These are phyloP conservation scores for Calcarius lapponicus DNA, from an alignment of 2,797 vertebrate genomes.

Conservation along the genomic window DNA sequence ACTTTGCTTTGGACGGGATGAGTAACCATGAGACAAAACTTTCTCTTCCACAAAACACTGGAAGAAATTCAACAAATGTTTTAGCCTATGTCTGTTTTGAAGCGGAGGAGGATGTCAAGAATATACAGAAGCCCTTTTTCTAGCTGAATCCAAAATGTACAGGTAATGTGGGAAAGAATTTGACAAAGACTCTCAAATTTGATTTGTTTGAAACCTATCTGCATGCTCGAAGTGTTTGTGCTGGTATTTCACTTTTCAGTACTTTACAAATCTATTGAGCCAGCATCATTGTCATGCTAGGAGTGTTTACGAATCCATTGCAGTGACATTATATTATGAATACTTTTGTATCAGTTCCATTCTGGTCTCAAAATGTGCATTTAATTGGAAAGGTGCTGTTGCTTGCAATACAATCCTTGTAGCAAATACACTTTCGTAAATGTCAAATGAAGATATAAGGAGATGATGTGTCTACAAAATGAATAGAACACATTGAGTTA, in stretches of 20 bases:
- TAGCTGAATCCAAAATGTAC: neutral
- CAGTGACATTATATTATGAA: neutral
- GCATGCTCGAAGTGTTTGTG: neutral
- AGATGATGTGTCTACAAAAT: constrained; percentile 22
- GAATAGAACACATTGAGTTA: constrained; percentile 6
- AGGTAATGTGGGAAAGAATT: neutral
- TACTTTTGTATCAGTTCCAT: neutral
- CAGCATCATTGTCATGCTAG: neutral
- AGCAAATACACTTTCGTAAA: constrained; percentile 9
- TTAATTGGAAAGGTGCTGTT: constrained; percentile 36
- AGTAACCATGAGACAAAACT: neutral
- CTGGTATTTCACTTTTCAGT: neutral
- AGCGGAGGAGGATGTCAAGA: neutral
- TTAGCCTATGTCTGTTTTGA: neutral
- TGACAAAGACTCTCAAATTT: neutral
- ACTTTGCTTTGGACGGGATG: neutral
- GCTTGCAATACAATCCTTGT: neutral
- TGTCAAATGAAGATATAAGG: constrained; percentile 43
- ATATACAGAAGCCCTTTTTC: neutral
- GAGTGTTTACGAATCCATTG: neutral
- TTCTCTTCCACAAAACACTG: neutral
- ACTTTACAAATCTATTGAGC: neutral
- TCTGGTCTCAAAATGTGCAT: constrained; percentile 17
- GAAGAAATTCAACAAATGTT: neutral
- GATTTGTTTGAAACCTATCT: neutral